Percentiles rank a stretch among this genome's conserved stretches.
Conservation (phyloP, 2,113 vertebrate genomes). For the Vidua chalybeata region DNA sequence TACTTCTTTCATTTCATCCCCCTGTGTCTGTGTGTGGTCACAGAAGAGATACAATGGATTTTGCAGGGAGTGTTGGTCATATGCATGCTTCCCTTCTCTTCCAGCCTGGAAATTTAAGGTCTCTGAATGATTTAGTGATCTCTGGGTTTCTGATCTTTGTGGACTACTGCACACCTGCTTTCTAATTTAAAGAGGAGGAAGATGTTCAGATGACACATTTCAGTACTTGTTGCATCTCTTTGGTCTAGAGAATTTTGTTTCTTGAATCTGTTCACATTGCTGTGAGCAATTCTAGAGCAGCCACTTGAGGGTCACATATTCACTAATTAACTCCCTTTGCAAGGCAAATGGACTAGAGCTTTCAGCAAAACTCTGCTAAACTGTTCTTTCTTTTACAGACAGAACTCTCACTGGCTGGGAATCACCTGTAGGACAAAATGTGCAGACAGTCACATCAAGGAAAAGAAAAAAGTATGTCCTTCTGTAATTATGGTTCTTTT, state of each 20-base stretch:
- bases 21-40: background rate
- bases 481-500: background rate
- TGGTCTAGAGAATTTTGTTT: background rate
- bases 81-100: background rate
- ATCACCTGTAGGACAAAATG: background rate
- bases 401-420: background rate
- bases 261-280: background rate
- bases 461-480: background rate
- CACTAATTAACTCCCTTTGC: background rate
- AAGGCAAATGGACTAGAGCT: background rate
- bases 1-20: background rate
- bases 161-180: background rate
- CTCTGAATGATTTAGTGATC: background rate
- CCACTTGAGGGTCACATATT: background rate
- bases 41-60: background rate
- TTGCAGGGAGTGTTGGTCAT: background rate
- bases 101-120: background rate
- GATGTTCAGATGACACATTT: background rate
- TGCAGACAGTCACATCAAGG: background rate
- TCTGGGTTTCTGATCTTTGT: background rate
- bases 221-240: background rate
- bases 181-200: background rate
- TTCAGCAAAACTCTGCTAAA: background rate
- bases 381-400: background rate
- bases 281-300: background rate